Evolutionary conservation across 2,888 invertebrate species (phyloP).

Genomic region (Dermolepida albohirtum): DNA sequence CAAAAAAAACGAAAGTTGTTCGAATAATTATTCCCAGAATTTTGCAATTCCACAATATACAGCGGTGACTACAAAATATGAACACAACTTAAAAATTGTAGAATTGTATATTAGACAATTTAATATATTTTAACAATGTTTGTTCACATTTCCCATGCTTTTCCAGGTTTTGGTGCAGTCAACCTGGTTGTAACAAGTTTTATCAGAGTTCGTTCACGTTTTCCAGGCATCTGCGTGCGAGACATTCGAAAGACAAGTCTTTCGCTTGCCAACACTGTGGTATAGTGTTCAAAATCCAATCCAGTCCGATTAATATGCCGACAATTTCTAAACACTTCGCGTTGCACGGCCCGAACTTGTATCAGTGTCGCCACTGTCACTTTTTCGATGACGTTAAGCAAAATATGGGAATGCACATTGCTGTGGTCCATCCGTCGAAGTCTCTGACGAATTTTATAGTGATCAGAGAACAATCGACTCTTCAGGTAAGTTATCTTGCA

Average conservation of each 20-base stretch:
- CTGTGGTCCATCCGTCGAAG: background rate
- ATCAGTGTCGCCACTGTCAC: background rate
- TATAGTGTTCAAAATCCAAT: background rate
- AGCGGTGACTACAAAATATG: too few relatives aligned
- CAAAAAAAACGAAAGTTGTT: too few relatives aligned
- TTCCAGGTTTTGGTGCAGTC: conserved; percentile 10
- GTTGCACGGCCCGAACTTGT: conserved; percentile 1
- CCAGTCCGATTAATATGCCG: background rate
- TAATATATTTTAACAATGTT: too few relatives aligned
- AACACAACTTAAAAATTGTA: too few relatives aligned
- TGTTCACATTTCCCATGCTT: too few relatives aligned
- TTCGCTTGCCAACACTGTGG: conserved; percentile 5
- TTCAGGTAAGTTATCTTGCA: background rate
- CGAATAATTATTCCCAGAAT: too few relatives aligned
- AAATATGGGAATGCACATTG: background rate
- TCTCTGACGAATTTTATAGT: background rate
- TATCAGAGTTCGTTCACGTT: background rate
- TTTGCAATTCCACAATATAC: too few relatives aligned
- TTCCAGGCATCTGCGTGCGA: background rate
- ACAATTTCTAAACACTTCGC: conserved; percentile 1
- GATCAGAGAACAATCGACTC: background rate
- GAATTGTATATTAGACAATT: too few relatives aligned
- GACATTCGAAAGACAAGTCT: background rate
- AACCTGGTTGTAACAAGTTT: background rate
- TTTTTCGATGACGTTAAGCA: background rate